Conservation (phyloP, 1,140 invertebrate species). For the Oedothorax gibbosus region DNA sequence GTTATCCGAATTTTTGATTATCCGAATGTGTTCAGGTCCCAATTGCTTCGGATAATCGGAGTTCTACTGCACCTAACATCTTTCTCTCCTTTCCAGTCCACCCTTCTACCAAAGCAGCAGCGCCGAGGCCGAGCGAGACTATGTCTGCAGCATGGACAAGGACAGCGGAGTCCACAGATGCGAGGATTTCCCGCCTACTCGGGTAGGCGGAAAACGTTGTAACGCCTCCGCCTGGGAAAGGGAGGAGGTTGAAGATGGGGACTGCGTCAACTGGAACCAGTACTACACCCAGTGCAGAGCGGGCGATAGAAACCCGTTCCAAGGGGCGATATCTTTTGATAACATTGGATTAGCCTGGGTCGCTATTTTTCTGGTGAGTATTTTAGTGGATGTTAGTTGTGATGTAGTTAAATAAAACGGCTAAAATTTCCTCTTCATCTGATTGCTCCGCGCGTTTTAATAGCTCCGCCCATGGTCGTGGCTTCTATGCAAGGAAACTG, state of each 20-base stretch:
- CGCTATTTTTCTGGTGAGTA: conserved; percentile 98
- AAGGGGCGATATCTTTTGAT: conserved; percentile 99
- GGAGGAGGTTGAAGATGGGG: conserved; percentile 62
- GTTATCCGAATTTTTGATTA: too few species aligned
- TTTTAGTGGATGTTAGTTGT: not conserved
- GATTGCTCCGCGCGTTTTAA: too few species aligned
- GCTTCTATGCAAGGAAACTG: too few species aligned
- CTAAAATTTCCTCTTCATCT: too few species aligned
- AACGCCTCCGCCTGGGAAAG: conserved; percentile 69
- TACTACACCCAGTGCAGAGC: conserved; percentile 96
- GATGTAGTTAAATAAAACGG: not conserved
- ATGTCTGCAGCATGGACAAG: conserved; percentile 94
- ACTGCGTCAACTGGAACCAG: conserved; percentile 98
- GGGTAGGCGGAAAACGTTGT: conserved; percentile 77
- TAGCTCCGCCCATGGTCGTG: too few species aligned
- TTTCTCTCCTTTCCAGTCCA: conserved; percentile 64
- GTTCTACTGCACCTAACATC: too few species aligned
- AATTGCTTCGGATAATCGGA: too few species aligned
- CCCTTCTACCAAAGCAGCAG: conserved; percentile 69
- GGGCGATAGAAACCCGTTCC: conserved; percentile 95
- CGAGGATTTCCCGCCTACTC: conserved; percentile 84
- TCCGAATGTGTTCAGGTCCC: too few species aligned
- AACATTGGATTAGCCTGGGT: conserved; percentile 99
- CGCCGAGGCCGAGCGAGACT: conserved; percentile 87
- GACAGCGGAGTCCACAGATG: conserved; percentile 97